These are phyloP conservation scores for Automeris io DNA, from an alignment of 2,888 invertebrate genomes.

Conservation along the genomic window DNA sequence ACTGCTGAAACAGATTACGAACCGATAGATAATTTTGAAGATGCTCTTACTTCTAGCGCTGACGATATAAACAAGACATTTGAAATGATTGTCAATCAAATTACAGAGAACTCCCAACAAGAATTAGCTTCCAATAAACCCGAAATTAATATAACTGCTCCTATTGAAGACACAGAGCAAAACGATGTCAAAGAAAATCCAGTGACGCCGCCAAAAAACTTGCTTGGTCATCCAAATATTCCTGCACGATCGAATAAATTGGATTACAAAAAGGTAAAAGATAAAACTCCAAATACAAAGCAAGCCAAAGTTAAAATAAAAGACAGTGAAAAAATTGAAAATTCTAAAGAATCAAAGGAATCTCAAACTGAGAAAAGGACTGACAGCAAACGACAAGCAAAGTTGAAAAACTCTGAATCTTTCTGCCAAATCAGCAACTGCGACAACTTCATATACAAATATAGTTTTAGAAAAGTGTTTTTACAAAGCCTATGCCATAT, in stretches of 20 bases:
- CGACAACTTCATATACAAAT: conserved; percentile 79
- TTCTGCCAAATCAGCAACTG: conserved; percentile 49
- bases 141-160: conserved; percentile 50
- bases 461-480: conserved; percentile 80
- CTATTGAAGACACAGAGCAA: conserved; percentile 36
- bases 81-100: conserved; percentile 56
- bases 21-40: conserved; percentile 65
- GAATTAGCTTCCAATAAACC: conserved; percentile 34
- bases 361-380: conserved; percentile 40
- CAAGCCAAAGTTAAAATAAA: conserved; percentile 65
- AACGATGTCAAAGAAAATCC: conserved; percentile 22
- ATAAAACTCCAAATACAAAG: conserved; percentile 58
- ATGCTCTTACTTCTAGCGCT: conserved; percentile 58
- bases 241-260: conserved; percentile 73
- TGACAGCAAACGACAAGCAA: conserved; percentile 20
- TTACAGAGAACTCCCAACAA: conserved; percentile 15
- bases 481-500: conserved; percentile 76
- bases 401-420: conserved; percentile 35
- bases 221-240: conserved; percentile 69
- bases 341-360: conserved; percentile 36
- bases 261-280: conserved; percentile 71
- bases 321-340: conserved; percentile 48
- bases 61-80: conserved; percentile 64
- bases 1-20: conserved; percentile 34
- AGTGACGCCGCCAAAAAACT: conserved; percentile 73